These are phyloP conservation scores for Brachionus paranguensis DNA, from an alignment of 1,140 invertebrate genomes.

Conservation along the genomic window DNA sequence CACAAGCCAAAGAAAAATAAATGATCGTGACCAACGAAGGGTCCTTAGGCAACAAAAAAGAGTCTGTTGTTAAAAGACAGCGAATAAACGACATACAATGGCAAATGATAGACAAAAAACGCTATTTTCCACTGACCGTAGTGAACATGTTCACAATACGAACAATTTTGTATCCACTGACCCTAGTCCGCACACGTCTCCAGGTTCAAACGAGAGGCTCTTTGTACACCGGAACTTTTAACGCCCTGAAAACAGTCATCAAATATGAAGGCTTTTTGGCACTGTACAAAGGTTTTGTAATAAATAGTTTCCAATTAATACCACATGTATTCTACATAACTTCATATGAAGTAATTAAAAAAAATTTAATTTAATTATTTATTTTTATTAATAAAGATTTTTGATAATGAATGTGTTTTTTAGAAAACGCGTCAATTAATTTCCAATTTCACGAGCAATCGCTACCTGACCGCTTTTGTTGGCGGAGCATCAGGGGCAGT, in stretches of 20 bases:
- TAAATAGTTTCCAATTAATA: constrained; percentile 76
- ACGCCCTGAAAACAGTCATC: constrained; percentile 84
- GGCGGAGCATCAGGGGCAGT: constrained; percentile 80
- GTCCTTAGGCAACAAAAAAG: background rate
- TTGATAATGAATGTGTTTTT: too few relatives aligned
- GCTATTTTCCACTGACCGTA: constrained; percentile 87
- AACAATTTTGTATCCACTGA: constrained; percentile 84
- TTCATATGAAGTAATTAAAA: constrained; percentile 78
- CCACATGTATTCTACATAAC: constrained; percentile 81
- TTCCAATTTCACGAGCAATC: background rate
- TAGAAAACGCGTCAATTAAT: background rate
- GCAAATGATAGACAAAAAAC: constrained; percentile 92
- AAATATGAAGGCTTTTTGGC: constrained; percentile 76
- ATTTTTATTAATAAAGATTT: constrained; percentile 24
- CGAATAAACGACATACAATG: constrained; percentile 71
- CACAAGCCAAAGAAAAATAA: background rate
- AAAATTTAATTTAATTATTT: background rate
- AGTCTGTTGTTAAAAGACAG: background rate
- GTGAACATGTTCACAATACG: constrained; percentile 76
- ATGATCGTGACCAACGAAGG: background rate
- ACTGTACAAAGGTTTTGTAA: constrained; percentile 89
- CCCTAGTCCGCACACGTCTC: constrained; percentile 89
- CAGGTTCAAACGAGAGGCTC: constrained; percentile 61
- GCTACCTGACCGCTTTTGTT: constrained; percentile 56
- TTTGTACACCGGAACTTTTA: constrained; percentile 74